Evolutionary conservation across 2,113 vertebrate genomes (phyloP), one percentile per base, ranked within the genome.

Genomic region (Psilopogon haemacephalus): DNA sequence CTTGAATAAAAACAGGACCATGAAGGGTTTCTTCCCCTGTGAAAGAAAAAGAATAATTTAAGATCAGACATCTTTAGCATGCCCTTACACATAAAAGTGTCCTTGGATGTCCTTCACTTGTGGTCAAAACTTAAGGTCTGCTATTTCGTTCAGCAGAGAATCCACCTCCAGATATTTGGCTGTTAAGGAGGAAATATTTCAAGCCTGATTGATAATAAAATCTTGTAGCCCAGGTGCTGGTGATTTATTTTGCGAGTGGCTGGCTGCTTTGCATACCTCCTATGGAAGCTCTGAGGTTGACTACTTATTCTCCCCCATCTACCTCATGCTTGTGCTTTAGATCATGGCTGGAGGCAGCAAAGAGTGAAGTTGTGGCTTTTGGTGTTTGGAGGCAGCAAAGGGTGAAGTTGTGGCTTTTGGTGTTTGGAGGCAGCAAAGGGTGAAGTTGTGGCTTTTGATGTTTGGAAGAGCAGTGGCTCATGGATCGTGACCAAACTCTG

Each of bases 1-100:
- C 98, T 94, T 98, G 98, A 63, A 97, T 98, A 95, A 99, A 99
- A 96, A 98, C 82, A 59, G 98, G 98, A 48, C 97, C 97, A 11
- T 98, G 98, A 35, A 97, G 96, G n/a, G 91, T 96, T 62, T 97
- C 97, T 88, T 93, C 95, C 80, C 97, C 98, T 98, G 97, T 11
- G 14, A 76, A 95, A 90, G 84, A 72, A 95, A 94, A 96, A 88
- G 63, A 93, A 27, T 76, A 72, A 78, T 90, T 92, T 80, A 48
- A 91, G 37, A 78, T 85, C 44, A 82, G 77, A 4, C 30, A 55
- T 75, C 52, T 85, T 62, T 11, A 74, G 42, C 0, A 0, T 64
- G 60, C 83, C 78, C 87, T 93, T 87, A 38, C 28, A 38, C 71
- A 70, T 87, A 30, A 64, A 86, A 78, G 38, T 50, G 74, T 93